These are phyloP conservation scores for Semotilus atromaculatus DNA, from an alignment of 2,797 vertebrate genomes.

Conservation along the genomic window DNA sequence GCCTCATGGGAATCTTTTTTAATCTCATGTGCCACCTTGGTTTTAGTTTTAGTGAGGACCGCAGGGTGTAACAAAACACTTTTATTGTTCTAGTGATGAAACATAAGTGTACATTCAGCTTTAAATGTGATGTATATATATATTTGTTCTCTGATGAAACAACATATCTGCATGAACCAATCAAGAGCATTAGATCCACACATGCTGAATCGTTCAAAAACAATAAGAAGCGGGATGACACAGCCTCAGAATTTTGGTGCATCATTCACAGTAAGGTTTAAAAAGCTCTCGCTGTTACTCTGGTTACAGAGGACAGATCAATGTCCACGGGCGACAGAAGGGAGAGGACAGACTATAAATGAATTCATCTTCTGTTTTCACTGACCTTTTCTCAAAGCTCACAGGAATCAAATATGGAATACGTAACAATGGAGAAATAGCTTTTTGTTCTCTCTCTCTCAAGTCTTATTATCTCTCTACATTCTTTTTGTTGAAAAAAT, in stretches of 20 bases:
- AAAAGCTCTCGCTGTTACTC: constrained; percentile 52
- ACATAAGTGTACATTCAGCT: constrained; percentile 56
- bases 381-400: constrained; percentile 61
- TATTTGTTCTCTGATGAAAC: constrained; percentile 41
- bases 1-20: constrained; percentile 26
- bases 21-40: constrained; percentile 70
- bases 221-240: constrained; percentile 49
- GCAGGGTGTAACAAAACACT: constrained; percentile 65
- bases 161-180: constrained; percentile 41
- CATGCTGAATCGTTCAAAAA: constrained; percentile 50
- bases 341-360: constrained; percentile 62
- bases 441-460: constrained; percentile 42
- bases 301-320: constrained; percentile 55
- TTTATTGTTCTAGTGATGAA: constrained; percentile 54
- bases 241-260: constrained; percentile 46
- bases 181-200: constrained; percentile 33
- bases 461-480: constrained; percentile 11
- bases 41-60: constrained; percentile 72
- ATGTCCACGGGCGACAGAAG: constrained; percentile 56
- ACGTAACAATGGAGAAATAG: constrained; percentile 49
- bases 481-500: not conserved
- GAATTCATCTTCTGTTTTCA: constrained; percentile 61
- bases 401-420: constrained; percentile 58
- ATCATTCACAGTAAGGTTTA: constrained; percentile 49
- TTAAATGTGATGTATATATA: constrained; percentile 37